These are phyloP conservation scores for Hofmannophila pseudospretella DNA, from an alignment of 2,888 invertebrate species.

Conservation along the genomic window DNA sequence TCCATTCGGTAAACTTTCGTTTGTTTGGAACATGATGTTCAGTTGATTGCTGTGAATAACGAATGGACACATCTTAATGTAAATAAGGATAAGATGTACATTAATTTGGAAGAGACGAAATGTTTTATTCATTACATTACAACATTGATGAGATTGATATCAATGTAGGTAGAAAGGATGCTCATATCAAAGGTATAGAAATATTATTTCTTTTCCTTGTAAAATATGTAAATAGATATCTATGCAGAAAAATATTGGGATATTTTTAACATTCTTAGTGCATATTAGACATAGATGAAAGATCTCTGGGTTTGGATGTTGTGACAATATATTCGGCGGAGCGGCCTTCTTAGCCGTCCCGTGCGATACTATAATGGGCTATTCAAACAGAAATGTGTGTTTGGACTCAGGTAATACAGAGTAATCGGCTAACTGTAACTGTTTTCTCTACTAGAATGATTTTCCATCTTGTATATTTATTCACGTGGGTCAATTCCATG, in stretches of 20 bases:
- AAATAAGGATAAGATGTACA: conserved; percentile 40
- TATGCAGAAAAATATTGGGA: conserved; percentile 49
- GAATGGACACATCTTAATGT: conserved; percentile 25
- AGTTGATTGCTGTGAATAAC: conserved; percentile 6
- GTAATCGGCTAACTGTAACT: no score
- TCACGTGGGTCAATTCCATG: no score
- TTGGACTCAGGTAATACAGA: no score
- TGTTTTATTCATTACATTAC: conserved; percentile 24
- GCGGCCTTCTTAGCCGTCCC: background rate
- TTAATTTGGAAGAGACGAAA: conserved; percentile 30
- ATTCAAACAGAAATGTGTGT: no score
- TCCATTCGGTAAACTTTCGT: background rate
- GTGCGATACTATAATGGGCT: background rate
- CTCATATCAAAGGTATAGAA: conserved; percentile 73
- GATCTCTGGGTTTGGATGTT: conserved; percentile 39
- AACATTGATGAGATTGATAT: conserved; percentile 43
- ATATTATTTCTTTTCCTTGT: conserved; percentile 67
- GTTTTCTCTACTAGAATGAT: no score
- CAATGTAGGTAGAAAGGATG: conserved; percentile 53
- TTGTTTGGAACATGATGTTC: conserved; percentile 4
- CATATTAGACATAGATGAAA: conserved; percentile 47
- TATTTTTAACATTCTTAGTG: conserved; percentile 48
- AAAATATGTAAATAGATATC: conserved; percentile 74
- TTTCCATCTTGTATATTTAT: no score
- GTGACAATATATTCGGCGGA: conserved; percentile 16